Base-by-base conservation (phyloP, 2,888 invertebrate genomes). In the Macropis europaea region DNA sequence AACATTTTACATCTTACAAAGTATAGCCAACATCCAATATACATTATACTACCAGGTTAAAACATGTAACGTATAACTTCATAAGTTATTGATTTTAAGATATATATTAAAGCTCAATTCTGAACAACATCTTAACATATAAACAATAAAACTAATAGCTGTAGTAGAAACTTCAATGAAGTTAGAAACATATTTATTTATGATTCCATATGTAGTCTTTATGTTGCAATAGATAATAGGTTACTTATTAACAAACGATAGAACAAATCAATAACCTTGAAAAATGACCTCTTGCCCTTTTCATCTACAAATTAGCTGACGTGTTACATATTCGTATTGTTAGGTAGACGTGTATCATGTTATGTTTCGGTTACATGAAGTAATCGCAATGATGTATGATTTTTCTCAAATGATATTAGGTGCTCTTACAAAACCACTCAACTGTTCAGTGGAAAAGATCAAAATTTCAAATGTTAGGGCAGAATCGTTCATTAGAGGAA, bases 241-340 rank as follows among this genome's bases (percentile, higher is more conserved):
- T 15, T 42, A 34, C 7, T 6, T 17, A 28, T 26, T 26, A 19
- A 30, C 9, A 17, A 36, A 36, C 36, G 42, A 48, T 42, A 0
- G 17, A 48, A 57, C 1, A 22, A 19, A 47, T 36, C 22, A 43
- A 50, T 72, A 72, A 77, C 66, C 68, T 74, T 70, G 62, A 63
- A 54, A 63, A 38, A 43, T 61, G 68, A 77, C 73, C 72, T 72
- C 59, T 52, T 45, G 50, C 30, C 60, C 45, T 60, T 57, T 66
- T 42, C n/a, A 48, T 17, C 15, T 15, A 28, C n/a, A 17, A 45
- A 40, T 15, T 30, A 34, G n/a, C 9, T 19, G 4, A n/a, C n/a
- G 11, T 22, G 54, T 17, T 47, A 59, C 42, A 36, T 53, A 17
- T 30, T 17, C 42, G 34, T 32, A 26, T 57, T 11, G 32, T 48